Evolutionary conservation across 2,797 vertebrate genomes (phyloP).

Genomic region (Enteromius fasciolatus): DNA sequence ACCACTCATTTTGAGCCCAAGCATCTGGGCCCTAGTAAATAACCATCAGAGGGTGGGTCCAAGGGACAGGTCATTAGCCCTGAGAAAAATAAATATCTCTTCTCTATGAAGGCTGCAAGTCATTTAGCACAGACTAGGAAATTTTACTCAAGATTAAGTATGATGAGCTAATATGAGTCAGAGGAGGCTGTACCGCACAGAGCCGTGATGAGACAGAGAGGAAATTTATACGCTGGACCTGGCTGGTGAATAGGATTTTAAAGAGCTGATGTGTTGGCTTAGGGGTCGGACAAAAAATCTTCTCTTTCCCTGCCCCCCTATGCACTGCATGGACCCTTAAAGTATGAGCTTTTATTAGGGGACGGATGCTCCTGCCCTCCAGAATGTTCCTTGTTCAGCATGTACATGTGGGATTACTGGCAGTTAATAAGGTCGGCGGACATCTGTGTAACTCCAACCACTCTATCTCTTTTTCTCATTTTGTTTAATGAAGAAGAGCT

Average conservation of each 20-base stretch:
- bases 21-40: slow-evolving; percentile 99
- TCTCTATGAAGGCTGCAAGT: slow-evolving; percentile 97
- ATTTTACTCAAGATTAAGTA: slow-evolving; percentile 99
- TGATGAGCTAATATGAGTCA: slow-evolving; percentile 99
- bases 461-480: slow-evolving; percentile 15
- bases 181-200: slow-evolving; percentile 85
- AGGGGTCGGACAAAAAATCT: slow-evolving; percentile 40
- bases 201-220: slow-evolving; percentile 85
- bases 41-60: slow-evolving; percentile 99
- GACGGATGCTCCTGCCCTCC: not conserved
- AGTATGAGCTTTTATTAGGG: not conserved
- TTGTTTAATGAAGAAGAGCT: slow-evolving; percentile 42
- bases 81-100: slow-evolving; percentile 99
- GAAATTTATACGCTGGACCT: slow-evolving; percentile 89
- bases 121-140: slow-evolving; percentile 99
- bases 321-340: slow-evolving; percentile 4
- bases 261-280: slow-evolving; percentile 78
- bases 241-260: slow-evolving; percentile 86
- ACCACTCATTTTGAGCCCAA: slow-evolving; percentile 99
- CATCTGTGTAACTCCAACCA: slow-evolving; percentile 43
- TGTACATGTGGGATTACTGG: not conserved
- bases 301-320: slow-evolving; percentile 26
- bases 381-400: slow-evolving; percentile 23
- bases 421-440: slow-evolving; percentile 37
- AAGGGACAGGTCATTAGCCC: slow-evolving; percentile 99